Evolutionary conservation across 2,797 vertebrate species (phyloP).

Genomic region (Morelia viridis): DNA sequence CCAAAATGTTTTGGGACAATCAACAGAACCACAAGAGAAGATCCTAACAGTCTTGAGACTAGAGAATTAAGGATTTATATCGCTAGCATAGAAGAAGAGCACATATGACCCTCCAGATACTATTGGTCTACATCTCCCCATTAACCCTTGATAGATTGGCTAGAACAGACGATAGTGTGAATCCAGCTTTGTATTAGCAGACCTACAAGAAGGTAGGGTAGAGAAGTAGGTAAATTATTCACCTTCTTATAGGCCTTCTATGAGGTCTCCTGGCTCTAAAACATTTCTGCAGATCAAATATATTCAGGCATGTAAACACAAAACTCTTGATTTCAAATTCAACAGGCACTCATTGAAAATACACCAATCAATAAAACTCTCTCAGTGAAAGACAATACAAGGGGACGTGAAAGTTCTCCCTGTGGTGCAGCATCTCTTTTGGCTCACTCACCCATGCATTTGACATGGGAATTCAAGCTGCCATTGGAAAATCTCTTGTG

Average conservation of each 20-base stretch:
- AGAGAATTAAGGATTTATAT: no score
- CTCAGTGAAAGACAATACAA: background rate
- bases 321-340: background rate
- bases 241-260: background rate
- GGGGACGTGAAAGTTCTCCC: background rate
- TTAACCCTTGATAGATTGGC: background rate
- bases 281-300: background rate
- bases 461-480: background rate
- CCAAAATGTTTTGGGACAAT: slow-evolving; percentile 12
- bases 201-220: background rate
- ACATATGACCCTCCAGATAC: background rate
- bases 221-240: background rate
- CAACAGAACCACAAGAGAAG: background rate
- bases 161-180: background rate
- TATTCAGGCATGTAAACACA: background rate
- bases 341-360: background rate
- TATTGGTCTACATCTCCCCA: background rate
- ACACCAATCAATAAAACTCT: background rate
- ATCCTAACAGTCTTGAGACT: background rate
- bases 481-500: background rate
- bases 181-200: background rate
- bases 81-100: background rate
- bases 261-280: background rate
- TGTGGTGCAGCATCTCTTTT: background rate
- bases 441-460: background rate